Evolutionary conservation across 2,113 vertebrate species (phyloP), one percentile per base, ranked within the genome.

Genomic region (Henicopernis longicauda): DNA sequence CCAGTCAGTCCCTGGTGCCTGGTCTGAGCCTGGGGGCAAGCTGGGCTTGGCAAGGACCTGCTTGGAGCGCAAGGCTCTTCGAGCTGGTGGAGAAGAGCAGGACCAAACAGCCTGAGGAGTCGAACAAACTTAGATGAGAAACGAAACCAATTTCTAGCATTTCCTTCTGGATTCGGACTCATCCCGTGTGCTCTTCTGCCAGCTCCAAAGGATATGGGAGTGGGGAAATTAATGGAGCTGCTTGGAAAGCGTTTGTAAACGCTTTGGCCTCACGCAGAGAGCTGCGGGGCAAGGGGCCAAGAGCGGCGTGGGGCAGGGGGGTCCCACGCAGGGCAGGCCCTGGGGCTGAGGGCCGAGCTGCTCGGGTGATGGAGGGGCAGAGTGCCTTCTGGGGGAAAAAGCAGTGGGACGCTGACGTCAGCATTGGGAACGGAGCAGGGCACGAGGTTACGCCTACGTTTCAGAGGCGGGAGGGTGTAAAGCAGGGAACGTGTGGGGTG

Each of bases 311-410:
- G 36, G 54, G 34, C 40, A 1, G 3, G 2, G 20, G 6, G 5
- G 6, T 62, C 63, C 54, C 31, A 62, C 0, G 1, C 42, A 62
- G 69, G 57, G 4, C 67, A 36, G 50, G 40, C 9, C n/a, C 27
- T 54, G 10, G 31, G 22, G 11, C 69, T 54, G 42, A 27, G 58
- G 25, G 4, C 38, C 5, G 4, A 67, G 19, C 15, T 78, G 27
- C 38, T 58, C 0, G 2, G 16, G 25, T 29, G 32, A 34, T 0
- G 2, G 26, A 20, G 3, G 0, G 11, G 16, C 63, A 86, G 69
- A 62, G 20, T 82, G 79, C 47, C 55, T 92, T 82, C 38, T 6
- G 6, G 32, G 61, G 47, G 6, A 45, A 71, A 57, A 62, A 67
- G 7, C 69, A 71, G 20, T 4, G 47, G 38, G 69, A 74, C 1